phyloP scores from a whole-genome alignment of 2,797 vertebrate species.

The Alosa sapidissima region DNA sequence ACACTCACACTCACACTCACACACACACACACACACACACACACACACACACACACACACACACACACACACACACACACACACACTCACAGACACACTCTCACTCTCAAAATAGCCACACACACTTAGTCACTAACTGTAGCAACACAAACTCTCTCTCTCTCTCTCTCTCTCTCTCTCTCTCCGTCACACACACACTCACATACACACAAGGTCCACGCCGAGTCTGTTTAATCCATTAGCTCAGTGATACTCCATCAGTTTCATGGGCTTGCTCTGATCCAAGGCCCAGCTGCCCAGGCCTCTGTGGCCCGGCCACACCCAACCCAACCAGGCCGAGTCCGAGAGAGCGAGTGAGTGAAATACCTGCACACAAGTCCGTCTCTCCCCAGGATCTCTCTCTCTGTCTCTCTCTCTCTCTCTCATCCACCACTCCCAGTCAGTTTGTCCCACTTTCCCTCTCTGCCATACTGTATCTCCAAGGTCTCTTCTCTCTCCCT shows the following conservation, averaged over 20 bases:
- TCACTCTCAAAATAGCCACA: background rate
- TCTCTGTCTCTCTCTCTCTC: background rate
- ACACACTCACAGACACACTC: background rate
- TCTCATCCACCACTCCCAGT: constrained; percentile 17
- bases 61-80: background rate
- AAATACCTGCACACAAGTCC: background rate
- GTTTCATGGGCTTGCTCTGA: constrained; percentile 48
- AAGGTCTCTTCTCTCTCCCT: constrained; percentile 15
- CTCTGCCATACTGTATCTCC: constrained; percentile 17
- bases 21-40: background rate
- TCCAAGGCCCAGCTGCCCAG: constrained; percentile 57
- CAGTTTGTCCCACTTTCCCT: background rate
- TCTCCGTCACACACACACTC: background rate
- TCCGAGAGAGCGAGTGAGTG: too few relatives aligned
- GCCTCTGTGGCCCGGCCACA: background rate
- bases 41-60: background rate
- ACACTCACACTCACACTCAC: constrained; percentile 8
- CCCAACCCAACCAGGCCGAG: too few relatives aligned
- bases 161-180: too few relatives aligned
- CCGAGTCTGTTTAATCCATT: constrained; percentile 61
- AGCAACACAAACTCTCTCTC: background rate
- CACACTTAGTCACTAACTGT: background rate
- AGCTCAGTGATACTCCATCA: constrained; percentile 58
- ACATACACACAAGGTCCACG: constrained; percentile 30
- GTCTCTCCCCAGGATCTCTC: background rate